Base-by-base conservation (phyloP, 2,888 invertebrate genomes). In the Didymodactylos carnosus region DNA sequence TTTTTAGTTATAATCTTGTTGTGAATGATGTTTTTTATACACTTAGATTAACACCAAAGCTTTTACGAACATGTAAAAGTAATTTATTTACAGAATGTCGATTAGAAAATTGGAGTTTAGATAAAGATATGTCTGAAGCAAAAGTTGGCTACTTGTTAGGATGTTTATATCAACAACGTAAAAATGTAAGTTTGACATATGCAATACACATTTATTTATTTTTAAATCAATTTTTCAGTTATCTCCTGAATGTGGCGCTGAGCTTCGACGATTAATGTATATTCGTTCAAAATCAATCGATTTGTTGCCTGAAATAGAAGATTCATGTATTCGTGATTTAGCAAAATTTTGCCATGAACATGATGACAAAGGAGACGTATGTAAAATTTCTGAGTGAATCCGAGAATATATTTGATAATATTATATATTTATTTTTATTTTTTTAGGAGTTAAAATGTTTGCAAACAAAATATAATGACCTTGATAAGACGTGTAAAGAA, bases 221-320 rank as follows among this genome's bases (percentile, higher is more conserved):
- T 39, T 39, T 6, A 29, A 69, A 25, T 19, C 1, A 8, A 27
- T 7, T 39, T 70, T 23, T 75, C 5, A 41, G 5, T 23, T 39
- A 27, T 69, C 51, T 35, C 78, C 80, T 49, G 81, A 83, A 29
- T 88, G 88, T 79, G 84, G 80, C 5, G 79, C 80, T 75, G 92
- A 97, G 84, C 89, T 97, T 5, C 88, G 89, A 78, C 88, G 92
- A 76, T 91, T 94, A 51, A 93, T 98, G 92, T 87, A 91, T 40
- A 91, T 92, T 81, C 87, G 97, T 76, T 94, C 97, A 0, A 86
- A 91, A 11, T 91, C 90, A 80, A 94, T 97, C 2, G 91, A 94
- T 80, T 86, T 98, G 51, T 89, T 93, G 79, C 97, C 97, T 2
- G 91, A 94, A 84, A 89, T 98, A 70, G 95, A 95, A 84, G 90